Conservation (phyloP, 2,797 vertebrate species). For the Perodicticus potto region DNA sequence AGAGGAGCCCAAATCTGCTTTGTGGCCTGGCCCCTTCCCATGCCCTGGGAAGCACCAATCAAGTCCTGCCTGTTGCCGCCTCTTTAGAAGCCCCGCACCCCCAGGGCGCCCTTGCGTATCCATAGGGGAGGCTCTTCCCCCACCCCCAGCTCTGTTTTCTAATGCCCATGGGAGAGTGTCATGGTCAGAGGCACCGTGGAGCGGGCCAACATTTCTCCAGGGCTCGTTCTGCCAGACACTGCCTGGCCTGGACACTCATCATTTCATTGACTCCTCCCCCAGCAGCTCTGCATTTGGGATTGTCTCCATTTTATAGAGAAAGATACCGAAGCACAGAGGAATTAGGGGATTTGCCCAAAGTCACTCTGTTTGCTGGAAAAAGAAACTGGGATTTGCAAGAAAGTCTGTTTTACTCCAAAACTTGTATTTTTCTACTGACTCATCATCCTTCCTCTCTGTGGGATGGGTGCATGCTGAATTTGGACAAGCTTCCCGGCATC, state of each 20-base stretch:
- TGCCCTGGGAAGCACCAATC: neutral
- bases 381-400: neutral
- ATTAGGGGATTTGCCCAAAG: neutral
- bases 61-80: neutral
- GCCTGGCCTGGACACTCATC: neutral
- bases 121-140: neutral
- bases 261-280: neutral
- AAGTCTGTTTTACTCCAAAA: neutral
- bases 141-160: neutral
- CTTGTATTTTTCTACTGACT: neutral
- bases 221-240: neutral
- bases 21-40: neutral
- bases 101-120: neutral
- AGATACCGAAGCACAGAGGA: neutral
- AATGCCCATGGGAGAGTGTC: neutral
- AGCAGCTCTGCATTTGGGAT: neutral
- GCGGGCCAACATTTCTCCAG: neutral
- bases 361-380: neutral
- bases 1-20: neutral
- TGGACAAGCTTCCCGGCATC: neutral
- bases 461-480: neutral
- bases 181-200: rapidly evolving
- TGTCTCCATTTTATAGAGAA: neutral
- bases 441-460: neutral
- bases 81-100: neutral